Percentiles rank a stretch among this genome's conserved stretches.
Conservation (phyloP, 2,797 vertebrate genomes). For the Carduelis carduelis region DNA sequence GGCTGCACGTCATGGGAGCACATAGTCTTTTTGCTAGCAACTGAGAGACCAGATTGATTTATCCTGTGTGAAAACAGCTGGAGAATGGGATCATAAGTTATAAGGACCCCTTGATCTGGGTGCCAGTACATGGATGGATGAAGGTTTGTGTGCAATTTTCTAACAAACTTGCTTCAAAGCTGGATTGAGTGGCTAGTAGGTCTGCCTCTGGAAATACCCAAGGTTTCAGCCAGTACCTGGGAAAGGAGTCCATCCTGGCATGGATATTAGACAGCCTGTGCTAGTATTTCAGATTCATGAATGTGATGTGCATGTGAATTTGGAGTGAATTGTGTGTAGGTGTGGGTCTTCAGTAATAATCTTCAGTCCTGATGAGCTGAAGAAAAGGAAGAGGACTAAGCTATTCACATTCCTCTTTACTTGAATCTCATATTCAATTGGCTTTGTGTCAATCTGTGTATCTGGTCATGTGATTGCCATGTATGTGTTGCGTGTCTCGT, state of each 20-base stretch:
- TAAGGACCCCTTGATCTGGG: background rate
- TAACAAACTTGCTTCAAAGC: background rate
- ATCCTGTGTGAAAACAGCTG: accelerated
- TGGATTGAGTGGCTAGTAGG: background rate
- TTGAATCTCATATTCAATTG: background rate
- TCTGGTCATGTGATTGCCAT: background rate
- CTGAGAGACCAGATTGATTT: background rate
- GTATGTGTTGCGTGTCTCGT: background rate
- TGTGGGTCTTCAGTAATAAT: background rate
- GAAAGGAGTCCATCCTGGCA: background rate
- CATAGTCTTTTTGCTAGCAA: background rate
- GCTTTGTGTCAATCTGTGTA: background rate
- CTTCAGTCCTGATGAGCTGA: background rate
- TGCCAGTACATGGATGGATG: background rate
- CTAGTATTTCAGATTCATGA: background rate
- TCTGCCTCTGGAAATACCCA: background rate
- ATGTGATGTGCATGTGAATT: background rate
- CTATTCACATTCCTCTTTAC: background rate
- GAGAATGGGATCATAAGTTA: background rate
- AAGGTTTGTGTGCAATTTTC: background rate
- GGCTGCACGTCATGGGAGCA: background rate
- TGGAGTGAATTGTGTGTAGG: background rate
- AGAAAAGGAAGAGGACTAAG: background rate
- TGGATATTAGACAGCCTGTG: background rate
- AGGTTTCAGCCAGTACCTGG: background rate